Conservation (phyloP, 2,888 invertebrate species). For the Rhamnusium bicolor region DNA sequence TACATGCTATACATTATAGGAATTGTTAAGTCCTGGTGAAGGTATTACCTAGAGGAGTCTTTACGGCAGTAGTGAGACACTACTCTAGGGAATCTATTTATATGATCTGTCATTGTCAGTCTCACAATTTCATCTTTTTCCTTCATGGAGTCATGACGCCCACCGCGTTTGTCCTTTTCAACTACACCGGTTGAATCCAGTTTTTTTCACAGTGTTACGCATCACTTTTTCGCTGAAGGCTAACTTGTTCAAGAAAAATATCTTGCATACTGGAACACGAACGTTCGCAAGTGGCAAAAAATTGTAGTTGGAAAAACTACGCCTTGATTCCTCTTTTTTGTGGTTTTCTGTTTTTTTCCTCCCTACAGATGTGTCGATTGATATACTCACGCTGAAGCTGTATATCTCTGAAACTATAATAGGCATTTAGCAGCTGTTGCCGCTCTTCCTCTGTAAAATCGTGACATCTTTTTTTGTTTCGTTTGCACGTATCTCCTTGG, state of each 20-base stretch:
- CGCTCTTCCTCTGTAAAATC: background rate
- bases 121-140: background rate
- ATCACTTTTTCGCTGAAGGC: background rate
- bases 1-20: background rate
- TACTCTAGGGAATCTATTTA: background rate
- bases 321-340: background rate
- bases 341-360: background rate
- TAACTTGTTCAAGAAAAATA: background rate
- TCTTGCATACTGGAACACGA: background rate
- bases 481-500: background rate
- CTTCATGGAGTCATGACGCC: background rate
- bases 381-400: background rate
- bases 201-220: background rate
- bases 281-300: background rate
- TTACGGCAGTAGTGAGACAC: background rate
- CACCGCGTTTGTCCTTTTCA: slow-evolving; percentile 1
- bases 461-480: background rate
- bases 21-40: background rate
- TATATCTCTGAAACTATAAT: background rate
- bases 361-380: background rate
- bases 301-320: background rate
- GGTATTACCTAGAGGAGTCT: background rate
- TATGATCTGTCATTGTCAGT: background rate
- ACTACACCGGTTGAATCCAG: background rate
- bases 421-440: background rate